Evolutionary conservation across 2,888 invertebrate species (phyloP).

Genomic region (Spialia ferax): DNA sequence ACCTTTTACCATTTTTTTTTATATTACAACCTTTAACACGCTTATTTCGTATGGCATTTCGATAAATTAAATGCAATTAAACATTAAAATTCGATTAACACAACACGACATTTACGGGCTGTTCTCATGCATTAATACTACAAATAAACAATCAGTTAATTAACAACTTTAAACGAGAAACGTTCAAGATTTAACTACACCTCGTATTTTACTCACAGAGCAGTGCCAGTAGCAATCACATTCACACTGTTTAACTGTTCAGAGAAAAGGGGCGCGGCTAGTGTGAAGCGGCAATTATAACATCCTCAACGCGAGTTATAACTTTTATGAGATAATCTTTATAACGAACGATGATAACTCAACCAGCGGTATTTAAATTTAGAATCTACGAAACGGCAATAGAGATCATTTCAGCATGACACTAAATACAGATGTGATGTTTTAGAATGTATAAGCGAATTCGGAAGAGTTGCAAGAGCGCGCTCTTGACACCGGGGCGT

Average conservation of each 20-base stretch:
- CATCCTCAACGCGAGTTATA: slow-evolving; percentile 39
- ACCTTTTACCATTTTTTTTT: background rate
- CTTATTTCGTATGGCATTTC: background rate
- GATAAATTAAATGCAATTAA: background rate
- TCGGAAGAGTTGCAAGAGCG: slow-evolving; percentile 39
- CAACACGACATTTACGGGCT: slow-evolving; percentile 5
- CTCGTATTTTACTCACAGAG: slow-evolving; percentile 31
- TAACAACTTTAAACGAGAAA: slow-evolving; percentile 18
- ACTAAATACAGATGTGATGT: slow-evolving; percentile 5
- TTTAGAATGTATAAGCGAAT: background rate
- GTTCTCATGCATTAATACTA: slow-evolving; percentile 11
- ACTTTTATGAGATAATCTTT: slow-evolving; percentile 40
- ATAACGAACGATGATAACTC: slow-evolving; percentile 27
- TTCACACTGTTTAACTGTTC: slow-evolving; percentile 30
- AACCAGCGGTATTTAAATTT: background rate
- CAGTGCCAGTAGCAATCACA: slow-evolving; percentile 36
- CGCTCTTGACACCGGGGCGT: slow-evolving; percentile 38
- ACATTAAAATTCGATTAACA: slow-evolving; percentile 3
- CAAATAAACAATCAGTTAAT: slow-evolving; percentile 18
- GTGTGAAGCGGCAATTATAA: slow-evolving; percentile 40
- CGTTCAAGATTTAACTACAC: slow-evolving; percentile 27
- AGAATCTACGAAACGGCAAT: background rate
- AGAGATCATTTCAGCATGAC: slow-evolving; percentile 9
- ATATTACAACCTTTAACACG: background rate
- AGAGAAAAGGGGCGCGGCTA: slow-evolving; percentile 37